A percentile compares a stretch with the other conserved stretches of the same genome.
Conservation (phyloP, 2,888 invertebrate genomes). For the Athetis lepigone region DNA sequence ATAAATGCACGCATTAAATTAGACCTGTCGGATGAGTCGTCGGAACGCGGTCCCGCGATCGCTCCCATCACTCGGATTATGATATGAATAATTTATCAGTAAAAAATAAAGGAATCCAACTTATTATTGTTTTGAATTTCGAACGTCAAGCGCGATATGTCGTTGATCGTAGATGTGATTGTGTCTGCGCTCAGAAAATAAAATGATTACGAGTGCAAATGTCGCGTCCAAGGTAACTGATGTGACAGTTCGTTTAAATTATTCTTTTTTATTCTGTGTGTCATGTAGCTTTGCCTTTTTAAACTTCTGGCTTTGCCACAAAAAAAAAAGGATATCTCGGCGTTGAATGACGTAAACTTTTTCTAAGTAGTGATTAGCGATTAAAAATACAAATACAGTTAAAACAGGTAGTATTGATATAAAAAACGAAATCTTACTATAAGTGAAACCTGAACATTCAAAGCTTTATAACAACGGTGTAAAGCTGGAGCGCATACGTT, state of each 20-base stretch:
- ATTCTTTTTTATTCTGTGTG: slow-evolving; percentile 41
- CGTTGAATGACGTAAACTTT: slow-evolving; percentile 32
- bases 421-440: too few relatives aligned
- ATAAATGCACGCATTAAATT: slow-evolving; percentile 91
- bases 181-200: slow-evolving; percentile 71
- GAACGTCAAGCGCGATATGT: slow-evolving; percentile 80
- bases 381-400: too few relatives aligned
- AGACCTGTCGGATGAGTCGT: slow-evolving; percentile 89
- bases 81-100: slow-evolving; percentile 90
- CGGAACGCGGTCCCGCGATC: slow-evolving; percentile 82
- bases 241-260: slow-evolving; percentile 63
- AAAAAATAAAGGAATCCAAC: slow-evolving; percentile 78
- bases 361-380: slow-evolving; percentile 11
- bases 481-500: too few relatives aligned
- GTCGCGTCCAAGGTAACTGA: slow-evolving; percentile 65
- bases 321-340: slow-evolving; percentile 45
- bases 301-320: slow-evolving; percentile 43
- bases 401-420: too few relatives aligned
- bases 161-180: slow-evolving; percentile 79
- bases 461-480: too few relatives aligned
- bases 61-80: slow-evolving; percentile 89
- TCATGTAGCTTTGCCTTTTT: slow-evolving; percentile 35
- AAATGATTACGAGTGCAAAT: slow-evolving; percentile 72
- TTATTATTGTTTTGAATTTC: slow-evolving; percentile 88
- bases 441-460: too few relatives aligned